A percentile compares a stretch with the other conserved stretches of the same genome.
These are phyloP conservation scores for Muraenolepis orangiensis DNA, from an alignment of 2,797 vertebrate species.

Conservation along the genomic window DNA sequence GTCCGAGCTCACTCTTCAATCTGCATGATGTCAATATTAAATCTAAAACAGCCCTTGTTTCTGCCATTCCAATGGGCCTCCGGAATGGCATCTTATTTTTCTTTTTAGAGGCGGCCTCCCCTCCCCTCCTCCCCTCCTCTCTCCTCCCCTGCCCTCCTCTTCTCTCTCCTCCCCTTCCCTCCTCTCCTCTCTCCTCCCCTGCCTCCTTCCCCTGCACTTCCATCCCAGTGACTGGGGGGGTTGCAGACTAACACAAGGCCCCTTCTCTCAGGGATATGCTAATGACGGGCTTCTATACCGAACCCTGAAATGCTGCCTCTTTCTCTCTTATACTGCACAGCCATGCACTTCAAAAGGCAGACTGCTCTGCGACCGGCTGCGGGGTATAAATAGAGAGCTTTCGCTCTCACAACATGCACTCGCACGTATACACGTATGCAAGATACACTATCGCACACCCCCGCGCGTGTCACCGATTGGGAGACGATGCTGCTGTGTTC, in stretches of 20 bases:
- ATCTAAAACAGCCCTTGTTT: no score
- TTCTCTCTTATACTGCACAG: slow-evolving; percentile 41
- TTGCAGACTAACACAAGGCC: slow-evolving; percentile 46
- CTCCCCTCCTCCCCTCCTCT: no score
- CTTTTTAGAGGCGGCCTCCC: no score
- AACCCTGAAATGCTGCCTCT: slow-evolving; percentile 54
- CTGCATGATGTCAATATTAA: no score
- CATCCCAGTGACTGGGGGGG: neutral
- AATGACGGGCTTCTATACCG: slow-evolving; percentile 61
- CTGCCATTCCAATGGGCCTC: no score
- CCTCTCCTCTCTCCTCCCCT: slow-evolving; percentile 4
- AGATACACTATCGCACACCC: no score
- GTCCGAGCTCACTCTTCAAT: no score
- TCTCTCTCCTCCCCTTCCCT: slow-evolving; percentile 13
- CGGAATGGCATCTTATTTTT: no score
- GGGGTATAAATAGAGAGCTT: slow-evolving; percentile 53
- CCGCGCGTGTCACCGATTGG: neutral
- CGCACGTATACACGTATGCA: slow-evolving; percentile 13
- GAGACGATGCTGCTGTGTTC: neutral
- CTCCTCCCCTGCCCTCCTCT: neutral
- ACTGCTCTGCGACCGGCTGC: slow-evolving; percentile 50
- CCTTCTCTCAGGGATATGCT: slow-evolving; percentile 56
- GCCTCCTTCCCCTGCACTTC: neutral
- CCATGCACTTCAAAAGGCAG: slow-evolving; percentile 66
- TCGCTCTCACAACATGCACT: slow-evolving; percentile 28